Evolutionary conservation across 2,113 vertebrate species (phyloP).

Genomic region (Aptenodytes forsteri): DNA sequence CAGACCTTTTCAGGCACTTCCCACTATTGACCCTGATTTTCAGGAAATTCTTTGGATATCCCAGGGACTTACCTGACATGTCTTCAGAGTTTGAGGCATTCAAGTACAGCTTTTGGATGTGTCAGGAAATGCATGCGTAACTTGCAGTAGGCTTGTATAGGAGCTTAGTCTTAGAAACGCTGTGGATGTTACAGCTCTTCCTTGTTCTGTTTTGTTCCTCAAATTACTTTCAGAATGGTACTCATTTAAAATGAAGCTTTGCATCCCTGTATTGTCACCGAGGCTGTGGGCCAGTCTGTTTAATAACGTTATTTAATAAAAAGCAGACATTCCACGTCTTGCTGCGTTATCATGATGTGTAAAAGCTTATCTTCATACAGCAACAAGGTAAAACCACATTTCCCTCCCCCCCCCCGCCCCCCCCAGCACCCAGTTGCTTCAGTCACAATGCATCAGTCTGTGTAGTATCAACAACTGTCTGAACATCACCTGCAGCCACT

Average conservation of each 20-base stretch:
- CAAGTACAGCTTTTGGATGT: not conserved
- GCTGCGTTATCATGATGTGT: not conserved
- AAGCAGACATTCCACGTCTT: accelerated
- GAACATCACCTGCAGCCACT: not conserved
- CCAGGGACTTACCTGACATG: not conserved
- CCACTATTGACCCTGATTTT: not conserved
- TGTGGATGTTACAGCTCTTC: not conserved
- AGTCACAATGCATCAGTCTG: not conserved
- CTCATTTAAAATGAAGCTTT: not conserved
- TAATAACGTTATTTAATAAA: not conserved
- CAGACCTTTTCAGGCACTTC: not conserved
- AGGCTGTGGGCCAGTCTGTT: not conserved
- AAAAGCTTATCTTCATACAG: not conserved
- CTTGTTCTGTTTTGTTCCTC: not conserved
- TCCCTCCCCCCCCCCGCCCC: not conserved
- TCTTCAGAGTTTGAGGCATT: not conserved
- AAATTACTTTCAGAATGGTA: not conserved
- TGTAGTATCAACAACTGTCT: not conserved
- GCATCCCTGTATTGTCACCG: not conserved
- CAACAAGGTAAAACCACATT: not conserved
- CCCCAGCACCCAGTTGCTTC: too few relatives aligned
- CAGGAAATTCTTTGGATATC: not conserved
- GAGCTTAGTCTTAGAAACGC: not conserved
- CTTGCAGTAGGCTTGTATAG: not conserved
- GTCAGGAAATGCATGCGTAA: not conserved